Evolutionary conservation across 2,797 vertebrate species (phyloP).

Genomic region (Orestias chungarensis): DNA sequence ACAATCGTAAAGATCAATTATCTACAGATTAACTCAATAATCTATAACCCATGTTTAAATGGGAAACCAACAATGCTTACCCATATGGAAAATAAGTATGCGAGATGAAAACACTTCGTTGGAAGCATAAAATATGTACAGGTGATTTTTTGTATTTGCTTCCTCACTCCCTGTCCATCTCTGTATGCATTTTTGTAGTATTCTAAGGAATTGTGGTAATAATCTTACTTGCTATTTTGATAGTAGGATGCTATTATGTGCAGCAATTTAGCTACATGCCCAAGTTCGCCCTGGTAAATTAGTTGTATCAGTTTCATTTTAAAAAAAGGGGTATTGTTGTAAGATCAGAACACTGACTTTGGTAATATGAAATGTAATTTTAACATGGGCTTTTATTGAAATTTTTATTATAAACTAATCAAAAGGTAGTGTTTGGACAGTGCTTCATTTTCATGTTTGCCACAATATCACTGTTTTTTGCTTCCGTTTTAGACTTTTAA

Average conservation of each 20-base stretch:
- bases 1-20: no score
- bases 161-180: no score
- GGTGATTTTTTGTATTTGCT: no score
- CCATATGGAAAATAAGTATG: no score
- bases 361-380: background rate
- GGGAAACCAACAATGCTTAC: no score
- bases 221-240: background rate
- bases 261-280: background rate
- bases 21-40: no score
- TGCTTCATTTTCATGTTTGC: conserved; percentile 41
- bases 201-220: background rate
- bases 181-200: background rate
- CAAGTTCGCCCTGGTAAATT: background rate
- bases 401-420: conserved; percentile 44
- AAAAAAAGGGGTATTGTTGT: background rate
- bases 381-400: conserved; percentile 16
- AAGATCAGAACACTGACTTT: background rate
- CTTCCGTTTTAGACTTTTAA: conserved; percentile 31
- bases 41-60: no score
- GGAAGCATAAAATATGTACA: no score
- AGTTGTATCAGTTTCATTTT: background rate
- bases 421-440: conserved; percentile 39
- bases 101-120: no score
- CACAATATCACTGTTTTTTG: conserved; percentile 26
- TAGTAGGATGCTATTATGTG: background rate